Conservation (phyloP, 2,888 invertebrate species). For the Ochropleura leucogaster region DNA sequence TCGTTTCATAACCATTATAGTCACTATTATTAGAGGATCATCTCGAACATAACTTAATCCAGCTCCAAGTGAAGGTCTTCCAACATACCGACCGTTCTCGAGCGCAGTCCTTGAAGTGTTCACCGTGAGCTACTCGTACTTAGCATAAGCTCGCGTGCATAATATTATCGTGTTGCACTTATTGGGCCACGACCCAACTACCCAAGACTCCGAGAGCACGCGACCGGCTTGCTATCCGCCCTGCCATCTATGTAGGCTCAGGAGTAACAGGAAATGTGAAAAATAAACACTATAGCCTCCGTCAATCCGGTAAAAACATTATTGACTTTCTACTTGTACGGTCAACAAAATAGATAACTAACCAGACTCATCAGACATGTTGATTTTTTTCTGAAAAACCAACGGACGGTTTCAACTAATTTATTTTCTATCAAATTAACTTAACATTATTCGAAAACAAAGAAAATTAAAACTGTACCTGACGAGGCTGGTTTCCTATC, state of each 20-base stretch:
- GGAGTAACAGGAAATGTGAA: not conserved
- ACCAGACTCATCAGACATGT: no score
- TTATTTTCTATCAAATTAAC: no score
- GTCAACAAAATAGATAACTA: not conserved
- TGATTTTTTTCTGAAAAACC: no score
- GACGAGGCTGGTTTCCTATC: no score
- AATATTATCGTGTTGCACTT: slow-evolving; percentile 39
- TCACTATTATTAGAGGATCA: not conserved
- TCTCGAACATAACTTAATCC: not conserved
- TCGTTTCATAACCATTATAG: not conserved
- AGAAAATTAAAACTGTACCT: no score
- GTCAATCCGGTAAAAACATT: not conserved
- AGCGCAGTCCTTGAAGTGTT: slow-evolving; percentile 24
- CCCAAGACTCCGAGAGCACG: slow-evolving; percentile 16
- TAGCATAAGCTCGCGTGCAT: slow-evolving; percentile 41
- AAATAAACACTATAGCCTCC: not conserved
- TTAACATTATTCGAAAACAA: no score
- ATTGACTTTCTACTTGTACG: not conserved
- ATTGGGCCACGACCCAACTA: slow-evolving; percentile 5
- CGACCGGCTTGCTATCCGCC: slow-evolving; percentile 9
- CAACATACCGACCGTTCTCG: not conserved
- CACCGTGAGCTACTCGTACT: not conserved
- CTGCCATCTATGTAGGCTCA: slow-evolving; percentile 21
- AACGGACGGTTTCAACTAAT: no score
- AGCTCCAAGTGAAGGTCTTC: not conserved